Evolutionary conservation across 2,888 invertebrate species (phyloP).

Genomic region (Embidobia sp.): DNA sequence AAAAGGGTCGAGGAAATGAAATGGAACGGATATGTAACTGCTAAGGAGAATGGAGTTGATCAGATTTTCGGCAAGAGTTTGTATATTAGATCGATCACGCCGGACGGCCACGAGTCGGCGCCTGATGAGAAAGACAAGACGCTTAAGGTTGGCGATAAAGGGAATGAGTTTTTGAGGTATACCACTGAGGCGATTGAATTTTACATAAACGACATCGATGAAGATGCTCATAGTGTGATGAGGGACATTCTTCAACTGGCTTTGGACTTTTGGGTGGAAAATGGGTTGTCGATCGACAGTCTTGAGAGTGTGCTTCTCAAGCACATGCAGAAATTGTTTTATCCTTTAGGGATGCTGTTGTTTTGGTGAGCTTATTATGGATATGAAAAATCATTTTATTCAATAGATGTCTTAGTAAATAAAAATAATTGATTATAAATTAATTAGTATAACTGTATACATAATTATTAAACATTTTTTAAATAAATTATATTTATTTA

Average conservation of each 20-base stretch:
- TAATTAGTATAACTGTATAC: too few species aligned
- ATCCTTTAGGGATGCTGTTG: slow-evolving; percentile 77
- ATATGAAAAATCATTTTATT: too few species aligned
- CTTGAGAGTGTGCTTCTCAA: slow-evolving; percentile 84
- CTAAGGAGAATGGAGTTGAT: slow-evolving; percentile 38
- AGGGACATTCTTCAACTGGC: slow-evolving; percentile 77
- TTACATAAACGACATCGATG: slow-evolving; percentile 77
- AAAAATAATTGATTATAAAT: too few species aligned
- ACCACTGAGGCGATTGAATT: slow-evolving; percentile 76
- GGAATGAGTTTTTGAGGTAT: slow-evolving; percentile 54
- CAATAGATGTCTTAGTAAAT: too few species aligned
- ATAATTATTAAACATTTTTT: background rate
- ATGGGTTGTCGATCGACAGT: slow-evolving; percentile 81
- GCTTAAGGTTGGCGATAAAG: slow-evolving; percentile 18
- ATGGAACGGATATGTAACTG: slow-evolving; percentile 19
- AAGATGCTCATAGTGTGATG: slow-evolving; percentile 73
- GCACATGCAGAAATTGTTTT: slow-evolving; percentile 82
- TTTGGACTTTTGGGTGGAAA: slow-evolving; percentile 81
- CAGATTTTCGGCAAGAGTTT: slow-evolving; percentile 43
- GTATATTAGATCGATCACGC: slow-evolving; percentile 60
- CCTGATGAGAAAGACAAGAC: slow-evolving; percentile 21
- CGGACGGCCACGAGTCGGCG: slow-evolving; percentile 40
- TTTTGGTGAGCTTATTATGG: slow-evolving; percentile 79
- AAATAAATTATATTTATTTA: background rate
- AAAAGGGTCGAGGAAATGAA: slow-evolving; percentile 20